phyloP scores from a whole-genome alignment of 2,113 vertebrate species.

The Heloderma charlesbogerti region DNA sequence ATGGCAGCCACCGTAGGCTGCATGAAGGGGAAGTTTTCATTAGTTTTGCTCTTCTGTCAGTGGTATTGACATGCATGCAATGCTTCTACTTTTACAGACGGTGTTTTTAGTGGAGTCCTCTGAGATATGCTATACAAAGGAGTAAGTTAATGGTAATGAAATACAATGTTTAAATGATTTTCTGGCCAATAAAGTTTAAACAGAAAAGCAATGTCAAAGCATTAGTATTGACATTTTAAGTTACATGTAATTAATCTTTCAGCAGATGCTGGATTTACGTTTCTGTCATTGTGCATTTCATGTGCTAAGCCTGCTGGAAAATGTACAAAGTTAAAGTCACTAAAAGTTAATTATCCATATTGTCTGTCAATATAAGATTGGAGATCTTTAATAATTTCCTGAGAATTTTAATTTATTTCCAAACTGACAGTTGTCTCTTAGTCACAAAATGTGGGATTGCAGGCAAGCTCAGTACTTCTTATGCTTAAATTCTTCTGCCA shows the following conservation, averaged over 20 bases:
- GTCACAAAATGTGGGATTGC: background rate
- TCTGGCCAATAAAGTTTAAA: conserved; percentile 25
- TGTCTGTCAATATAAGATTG: background rate
- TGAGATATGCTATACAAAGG: background rate
- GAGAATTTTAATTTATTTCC: conserved; percentile 1
- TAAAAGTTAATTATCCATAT: conserved; percentile 1
- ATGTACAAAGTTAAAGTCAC: conserved; percentile 23
- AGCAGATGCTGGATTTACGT: background rate
- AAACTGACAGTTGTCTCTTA: background rate
- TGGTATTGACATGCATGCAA: conserved; percentile 55
- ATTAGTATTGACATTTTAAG: background rate
- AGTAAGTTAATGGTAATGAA: conserved; percentile 54
- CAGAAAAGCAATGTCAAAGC: background rate
- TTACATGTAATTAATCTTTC: conserved; percentile 41
- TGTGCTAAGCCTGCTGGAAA: conserved; percentile 9
- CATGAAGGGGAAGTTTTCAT: no score
- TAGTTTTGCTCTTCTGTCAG: conserved; percentile 59
- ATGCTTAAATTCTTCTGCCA: background rate
- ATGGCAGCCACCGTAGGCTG: no score
- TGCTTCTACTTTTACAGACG: conserved; percentile 45
- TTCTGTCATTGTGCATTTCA: conserved; percentile 23
- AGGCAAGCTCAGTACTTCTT: background rate
- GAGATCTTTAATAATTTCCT: conserved; percentile 34
- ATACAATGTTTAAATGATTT: conserved; percentile 45
- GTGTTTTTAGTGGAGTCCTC: conserved; percentile 43